A percentile compares a stretch with the other conserved stretches of the same genome.
Evolutionary conservation across 2,113 vertebrate genomes (phyloP).

Genomic region (Ardeotis arabs): DNA sequence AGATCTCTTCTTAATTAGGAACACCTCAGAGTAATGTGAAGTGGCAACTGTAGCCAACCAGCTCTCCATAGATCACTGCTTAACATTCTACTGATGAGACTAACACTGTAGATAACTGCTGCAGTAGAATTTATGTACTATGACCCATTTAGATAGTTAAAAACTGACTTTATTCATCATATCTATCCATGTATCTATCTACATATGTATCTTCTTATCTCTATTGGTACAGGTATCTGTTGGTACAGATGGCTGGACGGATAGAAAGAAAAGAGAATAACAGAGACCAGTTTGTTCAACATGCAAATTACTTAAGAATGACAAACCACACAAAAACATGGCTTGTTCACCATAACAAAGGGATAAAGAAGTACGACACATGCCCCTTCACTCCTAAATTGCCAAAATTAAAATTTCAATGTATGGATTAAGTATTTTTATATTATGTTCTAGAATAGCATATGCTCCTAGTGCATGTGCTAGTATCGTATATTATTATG

Average conservation of each 20-base stretch:
- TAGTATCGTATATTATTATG: neutral
- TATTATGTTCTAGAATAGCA: neutral
- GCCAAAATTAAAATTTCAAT: neutral
- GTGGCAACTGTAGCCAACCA: neutral
- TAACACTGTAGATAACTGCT: neutral
- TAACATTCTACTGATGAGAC: neutral
- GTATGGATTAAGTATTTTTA: neutral
- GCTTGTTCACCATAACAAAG: neutral
- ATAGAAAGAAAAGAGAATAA: neutral
- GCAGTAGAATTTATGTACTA: neutral
- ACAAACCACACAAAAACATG: neutral
- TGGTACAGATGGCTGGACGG: neutral
- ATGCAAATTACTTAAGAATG: neutral
- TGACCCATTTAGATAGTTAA: neutral
- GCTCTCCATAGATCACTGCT: neutral
- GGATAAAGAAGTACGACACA: neutral
- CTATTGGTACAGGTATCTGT: neutral
- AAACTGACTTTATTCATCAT: neutral
- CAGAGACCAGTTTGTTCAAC: neutral
- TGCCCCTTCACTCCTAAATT: neutral
- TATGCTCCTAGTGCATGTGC: neutral
- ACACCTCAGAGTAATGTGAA: neutral
- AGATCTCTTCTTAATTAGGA: neutral
- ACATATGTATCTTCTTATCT: neutral
- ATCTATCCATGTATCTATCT: neutral